Conservation (phyloP, 2,888 invertebrate species). For the Ecliptopera silaceata region DNA sequence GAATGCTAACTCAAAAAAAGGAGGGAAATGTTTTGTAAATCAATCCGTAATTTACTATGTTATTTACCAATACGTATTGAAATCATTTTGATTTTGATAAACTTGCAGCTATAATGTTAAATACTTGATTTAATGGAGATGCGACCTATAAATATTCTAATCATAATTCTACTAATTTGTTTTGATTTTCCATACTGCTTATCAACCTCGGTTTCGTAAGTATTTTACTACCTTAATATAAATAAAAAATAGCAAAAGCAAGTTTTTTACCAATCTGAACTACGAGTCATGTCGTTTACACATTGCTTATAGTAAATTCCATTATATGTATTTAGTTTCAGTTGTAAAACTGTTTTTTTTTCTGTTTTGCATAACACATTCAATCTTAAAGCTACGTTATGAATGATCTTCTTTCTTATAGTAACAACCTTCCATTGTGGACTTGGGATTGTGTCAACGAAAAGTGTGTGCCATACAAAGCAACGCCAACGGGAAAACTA, state of each 20-base stretch:
- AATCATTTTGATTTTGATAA: background rate
- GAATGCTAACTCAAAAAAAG: background rate
- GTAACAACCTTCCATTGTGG: slow-evolving; percentile 82
- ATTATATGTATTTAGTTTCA: too few species aligned
- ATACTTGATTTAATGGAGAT: slow-evolving; percentile 11
- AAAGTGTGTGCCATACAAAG: slow-evolving; percentile 84
- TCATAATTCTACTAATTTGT: slow-evolving; percentile 9
- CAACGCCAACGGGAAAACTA: slow-evolving; percentile 54
- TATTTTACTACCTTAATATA: background rate
- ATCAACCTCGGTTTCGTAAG: slow-evolving; percentile 10
- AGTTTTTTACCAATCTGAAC: too few species aligned
- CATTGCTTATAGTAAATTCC: too few species aligned
- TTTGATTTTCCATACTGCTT: slow-evolving; percentile 4
- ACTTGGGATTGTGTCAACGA: slow-evolving; percentile 88
- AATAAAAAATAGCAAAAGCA: too few species aligned
- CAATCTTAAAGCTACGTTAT: too few species aligned
- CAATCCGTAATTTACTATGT: background rate
- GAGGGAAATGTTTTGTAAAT: background rate
- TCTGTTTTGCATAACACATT: too few species aligned
- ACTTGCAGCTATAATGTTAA: background rate
- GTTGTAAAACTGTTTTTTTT: too few species aligned
- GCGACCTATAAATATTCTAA: slow-evolving; percentile 1
- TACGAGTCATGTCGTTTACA: too few species aligned
- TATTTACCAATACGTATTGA: background rate
- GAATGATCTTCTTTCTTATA: slow-evolving; percentile 36